Evolutionary conservation across 2,888 invertebrate species (phyloP).

Genomic region (Gasteruption jaculator): DNA sequence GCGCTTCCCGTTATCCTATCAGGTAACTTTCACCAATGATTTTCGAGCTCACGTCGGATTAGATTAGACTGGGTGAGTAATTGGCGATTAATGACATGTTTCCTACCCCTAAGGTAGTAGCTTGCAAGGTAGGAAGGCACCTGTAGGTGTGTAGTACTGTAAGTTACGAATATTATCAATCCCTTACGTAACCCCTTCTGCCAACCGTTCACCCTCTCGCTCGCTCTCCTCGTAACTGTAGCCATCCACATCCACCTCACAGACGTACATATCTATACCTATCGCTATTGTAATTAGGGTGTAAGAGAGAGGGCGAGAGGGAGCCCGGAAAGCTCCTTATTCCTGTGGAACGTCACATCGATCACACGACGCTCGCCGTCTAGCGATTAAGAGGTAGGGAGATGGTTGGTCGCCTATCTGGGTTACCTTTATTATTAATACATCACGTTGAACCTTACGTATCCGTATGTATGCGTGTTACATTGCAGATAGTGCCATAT

Average conservation of each 20-base stretch:
- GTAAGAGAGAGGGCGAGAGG: slow-evolving; percentile 13
- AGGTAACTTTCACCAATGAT: slow-evolving; percentile 30
- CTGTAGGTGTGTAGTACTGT: neutral
- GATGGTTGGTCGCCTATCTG: slow-evolving; percentile 27
- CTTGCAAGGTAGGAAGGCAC: slow-evolving; percentile 1
- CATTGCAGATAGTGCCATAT: no score
- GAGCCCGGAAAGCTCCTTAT: neutral
- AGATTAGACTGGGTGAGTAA: slow-evolving; percentile 40
- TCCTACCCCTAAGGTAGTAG: no score
- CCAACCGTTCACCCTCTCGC: no score
- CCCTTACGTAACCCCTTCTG: no score
- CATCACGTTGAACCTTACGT: no score
- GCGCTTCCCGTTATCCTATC: slow-evolving; percentile 29
- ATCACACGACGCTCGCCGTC: slow-evolving; percentile 38
- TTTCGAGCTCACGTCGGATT: slow-evolving; percentile 34
- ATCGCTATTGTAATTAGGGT: slow-evolving; percentile 41
- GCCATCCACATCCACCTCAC: slow-evolving; percentile 4
- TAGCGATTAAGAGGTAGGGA: slow-evolving; percentile 37
- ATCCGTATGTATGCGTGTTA: no score
- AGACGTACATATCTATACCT: slow-evolving; percentile 18
- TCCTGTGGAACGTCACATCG: slow-evolving; percentile 29
- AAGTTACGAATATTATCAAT: neutral
- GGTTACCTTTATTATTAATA: slow-evolving; percentile 30
- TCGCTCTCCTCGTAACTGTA: no score
- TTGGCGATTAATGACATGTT: slow-evolving; percentile 45